Conservation (phyloP, 1,140 invertebrate species). For the Hycleus phaleratus region DNA sequence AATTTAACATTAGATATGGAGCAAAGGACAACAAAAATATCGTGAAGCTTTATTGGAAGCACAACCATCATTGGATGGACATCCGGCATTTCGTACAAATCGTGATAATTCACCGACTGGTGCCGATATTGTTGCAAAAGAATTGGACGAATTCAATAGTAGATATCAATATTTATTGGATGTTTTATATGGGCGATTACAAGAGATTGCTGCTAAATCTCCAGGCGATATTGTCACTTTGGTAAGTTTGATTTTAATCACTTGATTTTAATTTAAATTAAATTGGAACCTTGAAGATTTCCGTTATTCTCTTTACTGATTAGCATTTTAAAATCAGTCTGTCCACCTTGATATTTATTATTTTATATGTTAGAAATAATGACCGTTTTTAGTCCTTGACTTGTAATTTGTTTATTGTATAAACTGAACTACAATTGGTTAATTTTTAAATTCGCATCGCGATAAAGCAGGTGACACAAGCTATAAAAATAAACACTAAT, state of each 20-base stretch:
- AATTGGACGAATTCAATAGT: slow-evolving; percentile 79
- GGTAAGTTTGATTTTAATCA: slow-evolving; percentile 47
- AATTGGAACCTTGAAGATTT: neutral
- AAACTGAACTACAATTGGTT: neutral
- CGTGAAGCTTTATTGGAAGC: slow-evolving; percentile 78
- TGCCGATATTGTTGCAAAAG: slow-evolving; percentile 72
- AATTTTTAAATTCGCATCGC: neutral
- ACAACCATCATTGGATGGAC: slow-evolving; percentile 71
- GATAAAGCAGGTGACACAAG: slow-evolving; percentile 8
- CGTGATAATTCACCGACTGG: slow-evolving; percentile 43
- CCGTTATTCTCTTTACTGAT: too few species aligned
- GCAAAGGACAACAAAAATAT: slow-evolving; percentile 60
- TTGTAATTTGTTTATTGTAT: slow-evolving; percentile 4
- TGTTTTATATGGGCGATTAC: slow-evolving; percentile 59
- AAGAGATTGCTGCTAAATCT: slow-evolving; percentile 50
- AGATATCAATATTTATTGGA: slow-evolving; percentile 70
- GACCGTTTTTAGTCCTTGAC: neutral
- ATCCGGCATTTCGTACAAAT: slow-evolving; percentile 37
- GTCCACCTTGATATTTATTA: too few species aligned
- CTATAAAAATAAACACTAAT: slow-evolving; percentile 14
- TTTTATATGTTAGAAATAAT: too few species aligned
- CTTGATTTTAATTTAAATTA: neutral
- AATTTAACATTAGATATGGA: slow-evolving; percentile 50
- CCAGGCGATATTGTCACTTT: slow-evolving; percentile 55
- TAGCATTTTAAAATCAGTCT: too few species aligned